Conservation (phyloP, 1,140 invertebrate species). For the Tenebrio molitor region DNA sequence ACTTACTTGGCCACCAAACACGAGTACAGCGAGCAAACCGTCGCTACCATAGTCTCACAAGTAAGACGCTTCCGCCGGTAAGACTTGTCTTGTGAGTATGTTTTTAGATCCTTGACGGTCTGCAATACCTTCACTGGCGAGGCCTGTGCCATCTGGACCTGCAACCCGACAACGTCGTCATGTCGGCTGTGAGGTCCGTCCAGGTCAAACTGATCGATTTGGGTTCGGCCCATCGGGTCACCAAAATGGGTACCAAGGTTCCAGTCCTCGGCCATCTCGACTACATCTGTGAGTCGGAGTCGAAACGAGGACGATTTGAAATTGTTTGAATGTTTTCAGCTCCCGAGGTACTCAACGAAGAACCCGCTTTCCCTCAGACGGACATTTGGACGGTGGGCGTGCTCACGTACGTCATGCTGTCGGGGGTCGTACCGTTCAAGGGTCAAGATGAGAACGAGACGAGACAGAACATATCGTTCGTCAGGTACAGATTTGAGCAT, state of each 20-base stretch:
- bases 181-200: slow-evolving; percentile 87
- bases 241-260: slow-evolving; percentile 82
- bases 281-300: slow-evolving; percentile 74
- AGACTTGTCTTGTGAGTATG: too few relatives aligned
- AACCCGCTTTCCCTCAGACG: slow-evolving; percentile 87
- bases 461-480: slow-evolving; percentile 91
- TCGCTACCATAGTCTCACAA: slow-evolving; percentile 86
- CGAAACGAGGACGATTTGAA: too few relatives aligned
- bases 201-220: slow-evolving; percentile 95
- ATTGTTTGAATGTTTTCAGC: slow-evolving; percentile 80
- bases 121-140: slow-evolving; percentile 95
- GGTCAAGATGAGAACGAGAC: slow-evolving; percentile 88
- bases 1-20: slow-evolving; percentile 89
- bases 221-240: slow-evolving; percentile 85
- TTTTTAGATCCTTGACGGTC: slow-evolving; percentile 85
- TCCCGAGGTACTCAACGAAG: slow-evolving; percentile 92
- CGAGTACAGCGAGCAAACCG: slow-evolving; percentile 92
- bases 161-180: slow-evolving; percentile 97
- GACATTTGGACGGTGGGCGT: slow-evolving; percentile 98
- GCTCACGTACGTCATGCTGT: slow-evolving; percentile 93
- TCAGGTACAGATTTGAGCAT: slow-evolving; percentile 94
- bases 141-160: slow-evolving; percentile 93
- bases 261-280: slow-evolving; percentile 78
- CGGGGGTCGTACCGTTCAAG: slow-evolving; percentile 93
- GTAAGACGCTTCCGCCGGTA: too few relatives aligned